Evolutionary conservation across 1,140 invertebrate genomes (phyloP).

Genomic region (Gerris buenoi): DNA sequence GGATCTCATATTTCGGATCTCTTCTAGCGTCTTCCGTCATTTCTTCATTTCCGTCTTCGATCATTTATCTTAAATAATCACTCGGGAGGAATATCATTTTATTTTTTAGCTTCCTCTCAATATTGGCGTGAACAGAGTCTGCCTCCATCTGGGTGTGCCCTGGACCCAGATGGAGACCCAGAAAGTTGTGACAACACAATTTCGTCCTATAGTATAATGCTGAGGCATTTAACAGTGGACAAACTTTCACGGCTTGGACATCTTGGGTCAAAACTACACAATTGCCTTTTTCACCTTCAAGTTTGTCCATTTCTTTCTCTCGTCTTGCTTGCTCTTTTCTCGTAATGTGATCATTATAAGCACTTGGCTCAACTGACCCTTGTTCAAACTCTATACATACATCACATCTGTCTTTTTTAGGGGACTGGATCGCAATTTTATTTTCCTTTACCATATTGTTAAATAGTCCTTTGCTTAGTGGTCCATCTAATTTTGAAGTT

Average conservation of each 20-base stretch:
- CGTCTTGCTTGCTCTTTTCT: neutral
- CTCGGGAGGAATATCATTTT: conserved; percentile 19
- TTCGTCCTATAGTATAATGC: conserved; percentile 33
- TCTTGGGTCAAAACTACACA: conserved; percentile 25
- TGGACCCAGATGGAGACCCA: no score
- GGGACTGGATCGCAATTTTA: conserved; percentile 19
- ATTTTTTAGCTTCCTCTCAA: conserved; percentile 23
- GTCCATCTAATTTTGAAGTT: neutral
- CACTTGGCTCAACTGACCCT: conserved; percentile 16
- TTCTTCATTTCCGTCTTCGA: conserved; percentile 14
- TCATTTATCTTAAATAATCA: conserved; percentile 14
- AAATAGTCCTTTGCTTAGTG: neutral
- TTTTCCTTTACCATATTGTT: conserved; percentile 14
- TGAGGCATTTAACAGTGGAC: conserved; percentile 27
- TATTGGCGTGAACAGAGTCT: conserved; percentile 27
- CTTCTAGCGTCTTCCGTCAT: no score
- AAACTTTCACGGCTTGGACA: conserved; percentile 29
- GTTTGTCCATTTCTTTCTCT: neutral
- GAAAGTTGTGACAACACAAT: conserved; percentile 28
- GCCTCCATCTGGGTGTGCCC: conserved; percentile 33
- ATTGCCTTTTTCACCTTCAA: conserved; percentile 17
- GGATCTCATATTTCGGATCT: no score
- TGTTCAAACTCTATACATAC: conserved; percentile 19
- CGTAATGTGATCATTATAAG: conserved; percentile 16
- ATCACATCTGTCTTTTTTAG: conserved; percentile 24